A percentile compares a stretch with the other conserved stretches of the same genome.
Evolutionary conservation across 1,140 invertebrate genomes (phyloP).

Genomic region (Dinoponera quadriceps): DNA sequence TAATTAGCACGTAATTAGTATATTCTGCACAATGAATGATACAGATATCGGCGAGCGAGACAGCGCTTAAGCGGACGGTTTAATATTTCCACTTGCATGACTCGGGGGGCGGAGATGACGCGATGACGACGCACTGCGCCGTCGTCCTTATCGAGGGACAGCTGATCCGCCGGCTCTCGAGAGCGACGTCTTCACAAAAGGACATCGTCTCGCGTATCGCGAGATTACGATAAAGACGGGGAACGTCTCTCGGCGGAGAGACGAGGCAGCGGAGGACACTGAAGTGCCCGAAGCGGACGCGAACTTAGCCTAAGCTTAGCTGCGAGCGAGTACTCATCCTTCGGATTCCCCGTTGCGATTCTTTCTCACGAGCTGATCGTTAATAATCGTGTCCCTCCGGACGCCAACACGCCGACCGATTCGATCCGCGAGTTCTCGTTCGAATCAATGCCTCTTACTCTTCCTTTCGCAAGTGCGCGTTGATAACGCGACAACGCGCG

Average conservation of each 20-base stretch:
- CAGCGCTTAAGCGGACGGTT: neutral
- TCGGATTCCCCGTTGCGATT: slow-evolving; percentile 67
- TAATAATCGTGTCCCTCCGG: too few species aligned
- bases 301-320: slow-evolving; percentile 80
- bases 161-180: neutral
- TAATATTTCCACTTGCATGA: slow-evolving; percentile 47
- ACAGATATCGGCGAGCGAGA: neutral
- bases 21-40: neutral
- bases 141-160: neutral
- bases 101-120: neutral
- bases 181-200: neutral
- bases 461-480: neutral
- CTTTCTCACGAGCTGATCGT: too few species aligned
- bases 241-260: neutral
- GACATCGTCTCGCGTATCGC: neutral
- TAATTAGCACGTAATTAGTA: slow-evolving; percentile 34
- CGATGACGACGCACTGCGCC: neutral
- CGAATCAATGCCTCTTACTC: too few species aligned
- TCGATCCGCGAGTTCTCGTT: slow-evolving; percentile 31
- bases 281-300: slow-evolving; percentile 82
- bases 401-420: neutral
- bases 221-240: slow-evolving; percentile 17
- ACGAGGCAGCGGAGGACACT: slow-evolving; percentile 37
- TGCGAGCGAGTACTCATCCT: slow-evolving; percentile 80
- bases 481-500: neutral